Conservation (phyloP, 2,113 vertebrate species). For the Anthoscopus minutus region DNA sequence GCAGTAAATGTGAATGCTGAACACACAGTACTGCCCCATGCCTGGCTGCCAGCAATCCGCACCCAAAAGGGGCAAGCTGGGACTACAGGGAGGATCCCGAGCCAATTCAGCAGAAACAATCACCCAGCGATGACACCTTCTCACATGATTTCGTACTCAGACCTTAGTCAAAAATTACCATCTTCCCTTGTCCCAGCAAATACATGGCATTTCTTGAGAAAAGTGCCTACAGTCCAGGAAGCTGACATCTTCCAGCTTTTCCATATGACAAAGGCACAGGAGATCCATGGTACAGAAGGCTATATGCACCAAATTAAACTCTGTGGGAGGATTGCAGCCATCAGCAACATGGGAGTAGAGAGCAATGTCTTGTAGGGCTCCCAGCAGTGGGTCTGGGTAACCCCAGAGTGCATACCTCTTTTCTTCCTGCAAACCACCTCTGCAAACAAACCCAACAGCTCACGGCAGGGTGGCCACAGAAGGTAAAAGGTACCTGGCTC, state of each 20-base stretch:
- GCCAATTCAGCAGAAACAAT: not conserved
- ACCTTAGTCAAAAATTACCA: not conserved
- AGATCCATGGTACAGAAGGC: not conserved
- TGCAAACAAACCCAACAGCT: not conserved
- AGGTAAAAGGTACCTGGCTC: not conserved
- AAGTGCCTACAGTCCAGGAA: not conserved
- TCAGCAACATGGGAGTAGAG: not conserved
- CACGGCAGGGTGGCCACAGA: not conserved
- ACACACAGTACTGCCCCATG: rapidly evolving
- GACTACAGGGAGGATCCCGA: not conserved
- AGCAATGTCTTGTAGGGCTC: not conserved
- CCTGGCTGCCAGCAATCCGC: rapidly evolving
- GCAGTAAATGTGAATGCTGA: not conserved
- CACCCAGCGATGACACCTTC: not conserved
- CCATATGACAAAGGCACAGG: not conserved
- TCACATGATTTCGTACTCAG: not conserved
- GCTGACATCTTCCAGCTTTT: not conserved
- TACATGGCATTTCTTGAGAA: not conserved
- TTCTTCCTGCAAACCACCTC: not conserved
- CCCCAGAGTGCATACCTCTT: not conserved
- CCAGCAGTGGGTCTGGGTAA: not conserved
- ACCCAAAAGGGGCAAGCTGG: rapidly evolving
- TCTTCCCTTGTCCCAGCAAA: not conserved
- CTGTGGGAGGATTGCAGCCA: not conserved
- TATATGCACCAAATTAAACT: not conserved